Evolutionary conservation across 2,888 invertebrate species (phyloP).

Genomic region (Parnassius apollo): DNA sequence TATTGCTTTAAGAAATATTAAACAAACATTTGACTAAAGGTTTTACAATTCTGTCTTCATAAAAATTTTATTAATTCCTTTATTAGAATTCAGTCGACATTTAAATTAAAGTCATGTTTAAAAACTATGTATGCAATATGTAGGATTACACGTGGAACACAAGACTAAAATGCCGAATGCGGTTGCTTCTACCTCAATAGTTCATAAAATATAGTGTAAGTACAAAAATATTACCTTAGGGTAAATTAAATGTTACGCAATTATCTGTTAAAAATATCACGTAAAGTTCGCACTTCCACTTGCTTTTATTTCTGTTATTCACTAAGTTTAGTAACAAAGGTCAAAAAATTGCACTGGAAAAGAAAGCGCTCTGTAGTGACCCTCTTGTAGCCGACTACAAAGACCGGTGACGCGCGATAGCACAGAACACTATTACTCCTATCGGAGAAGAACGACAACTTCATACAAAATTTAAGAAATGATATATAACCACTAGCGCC

Average conservation of each 20-base stretch:
- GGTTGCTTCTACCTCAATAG: slow-evolving; percentile 25
- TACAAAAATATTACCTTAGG: slow-evolving; percentile 59
- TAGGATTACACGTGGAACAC: slow-evolving; percentile 50
- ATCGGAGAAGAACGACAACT: no score
- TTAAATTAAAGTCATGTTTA: not conserved
- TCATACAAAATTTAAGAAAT: no score
- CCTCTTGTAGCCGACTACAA: slow-evolving; percentile 61
- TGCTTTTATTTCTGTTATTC: slow-evolving; percentile 31
- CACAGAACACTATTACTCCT: no score
- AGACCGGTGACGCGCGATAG: slow-evolving; percentile 62
- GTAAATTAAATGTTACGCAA: slow-evolving; percentile 57
- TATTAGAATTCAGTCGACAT: no score
- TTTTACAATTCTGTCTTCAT: slow-evolving; percentile 1
- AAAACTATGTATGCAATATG: slow-evolving; percentile 4
- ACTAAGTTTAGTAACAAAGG: slow-evolving; percentile 37
- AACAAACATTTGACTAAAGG: not conserved
- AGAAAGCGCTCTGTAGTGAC: slow-evolving; percentile 68
- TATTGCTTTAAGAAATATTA: no score
- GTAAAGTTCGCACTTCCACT: slow-evolving; percentile 60
- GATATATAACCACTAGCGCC: no score
- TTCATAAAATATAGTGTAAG: slow-evolving; percentile 40
- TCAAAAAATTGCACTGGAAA: slow-evolving; percentile 55
- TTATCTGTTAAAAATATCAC: slow-evolving; percentile 51
- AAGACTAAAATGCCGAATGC: slow-evolving; percentile 36
- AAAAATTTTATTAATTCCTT: not conserved